Evolutionary conservation across 2,113 vertebrate genomes (phyloP).

Genomic region (Labeo rohita): DNA sequence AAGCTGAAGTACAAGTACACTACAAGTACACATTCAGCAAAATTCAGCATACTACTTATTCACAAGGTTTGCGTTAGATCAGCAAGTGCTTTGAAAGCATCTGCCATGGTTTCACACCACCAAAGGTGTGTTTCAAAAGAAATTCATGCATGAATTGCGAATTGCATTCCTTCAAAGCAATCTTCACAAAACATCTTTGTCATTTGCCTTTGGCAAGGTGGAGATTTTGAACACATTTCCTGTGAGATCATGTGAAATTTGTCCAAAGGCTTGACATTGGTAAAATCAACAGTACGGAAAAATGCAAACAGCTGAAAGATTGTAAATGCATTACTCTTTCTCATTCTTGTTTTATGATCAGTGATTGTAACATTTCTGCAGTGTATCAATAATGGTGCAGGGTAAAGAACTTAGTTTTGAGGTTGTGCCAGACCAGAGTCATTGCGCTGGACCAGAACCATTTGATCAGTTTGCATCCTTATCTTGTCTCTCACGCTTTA

Average conservation of each 20-base stretch:
- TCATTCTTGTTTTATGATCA: neutral
- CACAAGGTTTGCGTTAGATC: neutral
- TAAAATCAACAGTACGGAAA: constrained; percentile 12
- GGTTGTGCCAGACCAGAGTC: neutral
- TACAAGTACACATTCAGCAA: neutral
- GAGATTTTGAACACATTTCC: constrained; percentile 37
- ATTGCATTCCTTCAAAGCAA: constrained; percentile 20
- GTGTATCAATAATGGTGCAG: neutral
- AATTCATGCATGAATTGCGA: constrained; percentile 2
- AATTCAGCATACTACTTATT: neutral
- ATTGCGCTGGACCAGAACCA: neutral
- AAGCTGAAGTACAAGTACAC: neutral
- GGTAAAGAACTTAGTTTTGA: neutral
- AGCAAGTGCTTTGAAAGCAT: neutral
- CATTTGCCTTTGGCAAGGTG: constrained; percentile 34
- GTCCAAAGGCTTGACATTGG: neutral
- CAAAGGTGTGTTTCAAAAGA: constrained; percentile 12
- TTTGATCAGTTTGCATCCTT: neutral
- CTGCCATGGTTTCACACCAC: neutral
- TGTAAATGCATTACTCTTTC: neutral
- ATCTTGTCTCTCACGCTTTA: neutral
- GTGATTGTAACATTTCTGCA: neutral
- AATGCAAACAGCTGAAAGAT: neutral
- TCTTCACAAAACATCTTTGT: constrained; percentile 17
- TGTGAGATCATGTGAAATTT: constrained; percentile 18